Conservation (phyloP, 2,113 vertebrate genomes). For the Nothocercus julius region DNA sequence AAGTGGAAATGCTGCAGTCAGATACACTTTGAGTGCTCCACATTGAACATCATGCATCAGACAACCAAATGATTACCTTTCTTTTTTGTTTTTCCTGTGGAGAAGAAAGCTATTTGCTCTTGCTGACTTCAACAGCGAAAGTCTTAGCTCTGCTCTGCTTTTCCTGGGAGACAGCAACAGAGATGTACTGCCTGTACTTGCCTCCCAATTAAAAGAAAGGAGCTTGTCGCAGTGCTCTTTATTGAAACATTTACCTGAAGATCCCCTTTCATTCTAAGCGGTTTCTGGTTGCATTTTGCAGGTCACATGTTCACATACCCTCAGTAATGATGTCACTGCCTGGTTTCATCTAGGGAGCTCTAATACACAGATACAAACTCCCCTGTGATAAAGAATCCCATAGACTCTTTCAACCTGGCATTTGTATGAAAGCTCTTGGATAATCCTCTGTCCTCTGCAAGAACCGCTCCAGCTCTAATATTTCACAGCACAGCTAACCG, state of each 20-base stretch:
- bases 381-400: neutral
- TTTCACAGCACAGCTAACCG: neutral
- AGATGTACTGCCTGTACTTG: neutral
- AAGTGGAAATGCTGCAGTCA: neutral
- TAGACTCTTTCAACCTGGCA: neutral
- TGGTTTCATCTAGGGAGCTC: neutral
- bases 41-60: neutral
- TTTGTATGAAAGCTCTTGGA: neutral
- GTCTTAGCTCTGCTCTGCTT: neutral
- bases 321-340: neutral
- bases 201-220: neutral
- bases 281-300: neutral
- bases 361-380: neutral
- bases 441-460: neutral
- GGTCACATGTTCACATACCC: neutral
- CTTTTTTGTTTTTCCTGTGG: neutral
- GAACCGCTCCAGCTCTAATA: fast-evolving
- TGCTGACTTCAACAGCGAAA: neutral
- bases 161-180: neutral
- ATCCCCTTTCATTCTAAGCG: neutral
- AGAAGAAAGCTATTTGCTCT: neutral
- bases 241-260: neutral
- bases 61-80: neutral
- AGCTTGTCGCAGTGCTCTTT: neutral
- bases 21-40: neutral